Evolutionary conservation across 64 coral and sea anemone genomes (phyloP), one percentile per base, ranked within the genome.

Genomic region (Actinia tenebrosa): DNA sequence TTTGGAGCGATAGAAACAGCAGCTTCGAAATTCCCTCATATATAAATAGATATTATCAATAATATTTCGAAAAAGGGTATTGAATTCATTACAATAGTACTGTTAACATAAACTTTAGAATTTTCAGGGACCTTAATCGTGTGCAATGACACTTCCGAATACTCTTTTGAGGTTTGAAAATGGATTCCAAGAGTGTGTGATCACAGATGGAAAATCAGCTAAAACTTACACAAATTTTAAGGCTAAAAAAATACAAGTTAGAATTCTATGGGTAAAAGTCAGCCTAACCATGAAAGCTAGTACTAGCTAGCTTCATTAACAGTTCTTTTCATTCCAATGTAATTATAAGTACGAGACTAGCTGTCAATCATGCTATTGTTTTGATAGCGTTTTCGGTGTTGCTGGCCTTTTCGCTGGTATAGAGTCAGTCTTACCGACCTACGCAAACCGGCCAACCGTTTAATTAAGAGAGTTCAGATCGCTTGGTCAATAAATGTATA

Each of bases 361-460:
- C 9, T 30, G 69, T 30, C 69, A 75, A 75, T 75, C 69, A 75
- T 42, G 11, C 69, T 75, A 75, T 75, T 75, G 69, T 72, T 72
- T 37, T 30, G 17, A 11, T 72, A 26, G 69, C 37, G 19, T 14
- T 72, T 27, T 72, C n/a, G 26, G 25, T 26, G 63, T 23, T 66
- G 25, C 69, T 75, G n/a, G 69, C 69, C 69, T 75, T 75, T 75
- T 75, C 69, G 69, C 23, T 10, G 69, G 26, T 25, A 9, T 25
- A 75, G 22, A 75, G 69, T 37, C 69, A 75, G 69, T 6, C 27
- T 17, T 75, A 30, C 69, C 69, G 69, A 42, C 69, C 25, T 75
- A 66, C 20, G 63, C 69, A 75, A 42, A 75, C 69, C 64, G 19
- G 22, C 64, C 64, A 25, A 69, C 64, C 69, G n/a, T 75, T 75